Percentiles rank a stretch among this genome's conserved stretches.
Evolutionary conservation across 2,797 vertebrate genomes (phyloP).

Genomic region (Acanthurus tractus): DNA sequence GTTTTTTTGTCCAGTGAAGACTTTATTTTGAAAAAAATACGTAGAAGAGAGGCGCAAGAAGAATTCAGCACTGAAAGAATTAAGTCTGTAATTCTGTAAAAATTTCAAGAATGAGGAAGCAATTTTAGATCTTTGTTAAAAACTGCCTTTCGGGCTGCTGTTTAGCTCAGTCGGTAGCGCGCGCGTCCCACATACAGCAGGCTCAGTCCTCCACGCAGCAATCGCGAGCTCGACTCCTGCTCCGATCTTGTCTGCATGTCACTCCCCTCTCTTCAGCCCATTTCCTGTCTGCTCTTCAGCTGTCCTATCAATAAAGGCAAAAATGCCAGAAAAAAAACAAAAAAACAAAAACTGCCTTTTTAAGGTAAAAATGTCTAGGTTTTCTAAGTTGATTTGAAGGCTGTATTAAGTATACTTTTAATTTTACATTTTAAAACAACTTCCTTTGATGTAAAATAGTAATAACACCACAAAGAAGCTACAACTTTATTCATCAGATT

Average conservation of each 20-base stretch:
- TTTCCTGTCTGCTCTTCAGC: no score
- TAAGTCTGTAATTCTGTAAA: not conserved
- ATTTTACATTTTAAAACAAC: not conserved
- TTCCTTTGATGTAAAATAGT: not conserved
- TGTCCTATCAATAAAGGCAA: no score
- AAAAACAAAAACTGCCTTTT: not conserved
- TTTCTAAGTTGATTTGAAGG: not conserved
- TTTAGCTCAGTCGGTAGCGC: no score
- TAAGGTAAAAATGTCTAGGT: not conserved
- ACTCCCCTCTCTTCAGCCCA: no score
- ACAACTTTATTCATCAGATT: constrained; percentile 6
- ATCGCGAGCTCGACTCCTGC: no score
- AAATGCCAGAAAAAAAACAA: no score
- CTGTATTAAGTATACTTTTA: not conserved
- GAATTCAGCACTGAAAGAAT: not conserved
- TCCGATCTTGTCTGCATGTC: no score
- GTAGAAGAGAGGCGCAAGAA: not conserved
- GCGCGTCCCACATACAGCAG: no score
- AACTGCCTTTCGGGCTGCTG: not conserved
- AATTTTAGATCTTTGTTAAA: not conserved
- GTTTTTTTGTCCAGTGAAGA: not conserved
- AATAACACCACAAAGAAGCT: not conserved
- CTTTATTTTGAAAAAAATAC: not conserved
- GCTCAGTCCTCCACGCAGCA: no score
- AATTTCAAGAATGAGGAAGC: not conserved